Percentiles rank a stretch among this genome's conserved stretches.
These are phyloP conservation scores for Xiphias gladius DNA, from an alignment of 2,113 vertebrate genomes.

Conservation along the genomic window DNA sequence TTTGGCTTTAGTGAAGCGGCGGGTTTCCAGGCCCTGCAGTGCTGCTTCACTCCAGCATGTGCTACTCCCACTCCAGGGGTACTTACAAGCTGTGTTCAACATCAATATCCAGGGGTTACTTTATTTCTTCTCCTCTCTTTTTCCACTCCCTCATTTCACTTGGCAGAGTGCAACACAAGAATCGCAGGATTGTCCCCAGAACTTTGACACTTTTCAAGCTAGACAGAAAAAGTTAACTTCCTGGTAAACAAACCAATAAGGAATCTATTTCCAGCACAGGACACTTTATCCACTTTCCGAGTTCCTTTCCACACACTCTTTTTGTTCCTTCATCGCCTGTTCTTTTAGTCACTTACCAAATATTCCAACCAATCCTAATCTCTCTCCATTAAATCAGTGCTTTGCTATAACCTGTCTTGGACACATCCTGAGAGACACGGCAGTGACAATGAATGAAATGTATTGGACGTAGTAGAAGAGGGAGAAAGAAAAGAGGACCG, in stretches of 20 bases:
- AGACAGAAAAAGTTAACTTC: conserved; percentile 58
- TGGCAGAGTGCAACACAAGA: conserved; percentile 36
- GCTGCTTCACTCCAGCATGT: conserved; percentile 52
- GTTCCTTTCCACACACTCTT: conserved; percentile 37
- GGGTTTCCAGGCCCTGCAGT: conserved; percentile 62
- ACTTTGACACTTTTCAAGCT: conserved; percentile 68
- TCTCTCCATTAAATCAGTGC: conserved; percentile 51
- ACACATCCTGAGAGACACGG: conserved; percentile 48
- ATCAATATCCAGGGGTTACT: conserved; percentile 40
- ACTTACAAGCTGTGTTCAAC: conserved; percentile 53
- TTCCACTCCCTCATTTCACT: conserved; percentile 38
- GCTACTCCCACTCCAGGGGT: conserved; percentile 59
- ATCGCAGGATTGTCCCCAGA: conserved; percentile 53
- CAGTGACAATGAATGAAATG: conserved; percentile 52
- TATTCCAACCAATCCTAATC: conserved; percentile 39
- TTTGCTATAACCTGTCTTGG: conserved; percentile 35
- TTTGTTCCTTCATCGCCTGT: conserved; percentile 35
- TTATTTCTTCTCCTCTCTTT: conserved; percentile 13
- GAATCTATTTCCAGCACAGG: conserved; percentile 70
- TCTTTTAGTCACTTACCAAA: conserved; percentile 45
- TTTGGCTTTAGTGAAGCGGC: conserved; percentile 60
- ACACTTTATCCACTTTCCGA: conserved; percentile 58
- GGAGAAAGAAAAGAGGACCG: conserved; percentile 25
- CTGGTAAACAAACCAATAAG: conserved; percentile 70
- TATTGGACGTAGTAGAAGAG: conserved; percentile 13